Percentiles rank a stretch among this genome's conserved stretches.
Conservation (phyloP, 2,113 vertebrate genomes). For the Anguilla rostrata region DNA sequence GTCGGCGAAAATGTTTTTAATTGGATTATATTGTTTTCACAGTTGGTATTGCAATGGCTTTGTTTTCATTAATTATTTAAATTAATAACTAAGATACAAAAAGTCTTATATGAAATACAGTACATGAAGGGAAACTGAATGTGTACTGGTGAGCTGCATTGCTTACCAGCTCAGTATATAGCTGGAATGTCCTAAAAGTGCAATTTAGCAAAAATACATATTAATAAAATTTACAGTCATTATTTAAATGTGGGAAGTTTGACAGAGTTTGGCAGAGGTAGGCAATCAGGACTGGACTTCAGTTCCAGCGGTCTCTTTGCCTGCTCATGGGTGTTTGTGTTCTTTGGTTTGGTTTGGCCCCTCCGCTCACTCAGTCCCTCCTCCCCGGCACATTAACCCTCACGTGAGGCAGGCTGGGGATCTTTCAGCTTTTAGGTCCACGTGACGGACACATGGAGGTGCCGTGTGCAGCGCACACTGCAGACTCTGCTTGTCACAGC, state of each 20-base stretch:
- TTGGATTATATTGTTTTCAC: neutral
- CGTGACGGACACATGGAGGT: constrained; percentile 31
- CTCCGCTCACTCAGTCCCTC: neutral
- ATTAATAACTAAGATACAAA: neutral
- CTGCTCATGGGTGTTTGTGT: neutral
- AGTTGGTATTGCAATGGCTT: neutral
- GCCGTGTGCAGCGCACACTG: constrained; percentile 24
- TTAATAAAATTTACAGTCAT: neutral
- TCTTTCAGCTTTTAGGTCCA: constrained; percentile 10
- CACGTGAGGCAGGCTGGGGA: constrained; percentile 13
- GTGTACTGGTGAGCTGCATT: too few species aligned
- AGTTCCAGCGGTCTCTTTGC: neutral
- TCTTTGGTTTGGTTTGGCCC: neutral
- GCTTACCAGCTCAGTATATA: too few species aligned
- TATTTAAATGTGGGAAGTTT: neutral
- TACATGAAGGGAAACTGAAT: neutral
- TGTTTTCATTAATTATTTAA: neutral
- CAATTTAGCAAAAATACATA: too few species aligned
- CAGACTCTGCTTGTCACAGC: constrained; percentile 19
- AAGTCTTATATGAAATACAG: neutral
- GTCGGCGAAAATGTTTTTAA: too few species aligned
- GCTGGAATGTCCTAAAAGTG: neutral
- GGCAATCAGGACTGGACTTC: neutral
- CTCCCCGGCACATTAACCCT: constrained; percentile 17
- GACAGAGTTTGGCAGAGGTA: neutral